Conservation (phyloP, 2,113 vertebrate species). For the Meriones unguiculatus region DNA sequence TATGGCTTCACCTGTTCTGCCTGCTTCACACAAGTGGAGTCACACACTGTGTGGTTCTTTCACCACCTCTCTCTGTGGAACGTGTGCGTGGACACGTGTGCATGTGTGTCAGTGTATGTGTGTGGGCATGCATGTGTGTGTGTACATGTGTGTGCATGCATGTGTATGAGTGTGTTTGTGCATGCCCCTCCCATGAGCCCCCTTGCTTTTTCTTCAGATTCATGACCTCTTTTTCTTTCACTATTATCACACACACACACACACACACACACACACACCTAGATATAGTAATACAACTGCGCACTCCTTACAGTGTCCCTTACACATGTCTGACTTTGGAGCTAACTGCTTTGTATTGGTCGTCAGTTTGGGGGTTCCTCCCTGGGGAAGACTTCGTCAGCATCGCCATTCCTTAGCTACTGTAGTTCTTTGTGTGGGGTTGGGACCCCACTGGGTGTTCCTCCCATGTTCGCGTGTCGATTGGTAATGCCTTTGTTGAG, state of each 20-base stretch:
- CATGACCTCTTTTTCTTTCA: background rate
- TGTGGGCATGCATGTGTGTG: background rate
- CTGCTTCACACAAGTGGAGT: background rate
- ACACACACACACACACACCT: no score
- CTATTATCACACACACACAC: background rate
- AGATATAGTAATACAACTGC: background rate
- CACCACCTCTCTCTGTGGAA: background rate
- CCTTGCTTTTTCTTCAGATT: background rate
- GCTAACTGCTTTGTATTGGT: background rate
- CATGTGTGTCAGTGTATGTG: background rate
- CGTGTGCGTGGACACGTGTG: background rate
- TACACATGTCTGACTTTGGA: background rate
- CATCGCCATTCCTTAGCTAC: background rate
- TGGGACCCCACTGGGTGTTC: background rate
- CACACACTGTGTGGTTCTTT: background rate
- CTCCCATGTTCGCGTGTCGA: background rate
- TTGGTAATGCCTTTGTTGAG: background rate
- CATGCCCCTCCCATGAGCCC: background rate
- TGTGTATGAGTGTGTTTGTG: no score
- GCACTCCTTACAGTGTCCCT: background rate
- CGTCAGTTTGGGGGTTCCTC: background rate
- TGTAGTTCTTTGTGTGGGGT: background rate
- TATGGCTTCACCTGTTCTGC: background rate
- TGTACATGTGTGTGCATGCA: no score
- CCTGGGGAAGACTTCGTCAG: background rate